A percentile compares a stretch with the other conserved stretches of the same genome.
Evolutionary conservation across 2,113 vertebrate species (phyloP).

Genomic region (Prolemur simus): DNA sequence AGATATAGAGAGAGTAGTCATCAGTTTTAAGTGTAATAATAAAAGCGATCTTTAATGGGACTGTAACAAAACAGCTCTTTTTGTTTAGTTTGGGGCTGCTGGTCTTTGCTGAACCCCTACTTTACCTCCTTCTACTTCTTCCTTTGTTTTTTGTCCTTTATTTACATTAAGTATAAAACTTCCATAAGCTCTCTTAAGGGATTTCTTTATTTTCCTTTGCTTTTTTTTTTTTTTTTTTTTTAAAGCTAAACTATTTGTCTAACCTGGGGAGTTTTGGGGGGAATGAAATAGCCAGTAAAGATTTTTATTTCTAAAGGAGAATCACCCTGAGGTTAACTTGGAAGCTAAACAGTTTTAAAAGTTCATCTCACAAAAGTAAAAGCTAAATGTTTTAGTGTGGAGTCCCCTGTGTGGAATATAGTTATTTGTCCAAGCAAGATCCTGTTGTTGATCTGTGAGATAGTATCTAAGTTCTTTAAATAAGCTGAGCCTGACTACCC

Average conservation of each 20-base stretch:
- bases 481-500: conserved; percentile 74
- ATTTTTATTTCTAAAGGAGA: conserved; percentile 75
- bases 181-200: conserved; percentile 64
- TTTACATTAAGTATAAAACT: conserved; percentile 57
- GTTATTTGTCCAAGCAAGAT: conserved; percentile 61
- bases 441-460: conserved; percentile 77
- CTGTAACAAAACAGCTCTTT: background rate
- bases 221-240: conserved; percentile 47
- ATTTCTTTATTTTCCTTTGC: conserved; percentile 54
- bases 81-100: background rate
- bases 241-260: conserved; percentile 76
- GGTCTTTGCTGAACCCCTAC: background rate
- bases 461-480: conserved; percentile 77
- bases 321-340: conserved; percentile 81
- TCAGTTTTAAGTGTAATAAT: background rate
- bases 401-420: conserved; percentile 56
- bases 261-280: conserved; percentile 47
- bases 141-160: conserved; percentile 15
- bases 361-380: conserved; percentile 72
- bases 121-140: background rate
- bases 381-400: conserved; percentile 29
- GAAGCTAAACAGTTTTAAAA: conserved; percentile 77
- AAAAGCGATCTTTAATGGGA: background rate
- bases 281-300: conserved; percentile 63
- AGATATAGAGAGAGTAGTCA: background rate